Base-by-base conservation (phyloP, 2,888 invertebrate species). In the Synanthedon myopaeformis region DNA sequence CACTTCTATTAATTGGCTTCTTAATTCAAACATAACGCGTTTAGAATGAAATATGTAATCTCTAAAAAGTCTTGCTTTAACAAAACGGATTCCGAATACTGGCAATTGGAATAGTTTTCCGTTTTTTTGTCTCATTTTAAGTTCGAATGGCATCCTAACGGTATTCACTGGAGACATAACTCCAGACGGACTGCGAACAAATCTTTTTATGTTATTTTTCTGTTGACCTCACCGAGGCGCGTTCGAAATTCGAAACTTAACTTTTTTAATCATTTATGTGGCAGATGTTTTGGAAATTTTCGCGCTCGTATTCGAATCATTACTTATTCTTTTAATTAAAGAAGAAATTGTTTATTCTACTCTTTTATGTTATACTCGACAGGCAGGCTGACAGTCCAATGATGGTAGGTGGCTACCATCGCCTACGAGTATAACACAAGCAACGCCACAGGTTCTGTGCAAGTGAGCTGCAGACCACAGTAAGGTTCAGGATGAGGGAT, bases 31-130 rank as follows among this genome's bases (percentile, higher is more conserved):
- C 35, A 8, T 35, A 10, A 35, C 35, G 35, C 35, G 35, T 35
- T 35, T 12, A 19, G 49, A 49, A 49, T 17, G 12, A 11, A 17
- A 19, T 14, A 12, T 49, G 35, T 35, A 14, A 49, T 17, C 17
- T 12, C 23, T 49, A 49, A 17, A 23, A 45, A 49, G 6, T 17
- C 72, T 72, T 67, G 72, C 71, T 74, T 79, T 79, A 74, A 79
- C 84, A 85, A 85, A 86, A 85, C 77, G 84, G 74, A 87, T 87
- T 86, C 86, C 83, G 58, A 72, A 79, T 75, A 74, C 81, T 82
- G 85, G 82, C 87, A 86, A 86, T 87, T 87, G 85, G 84, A 83
- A 87, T 87, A 87, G 86, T 85, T 86, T 82, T 75, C 70, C 69
- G 69, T 69, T 74, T 76, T 74, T 79, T 81, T 73, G 70, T 65